Conservation (phyloP, 2,797 vertebrate species). For the Nasua narica region DNA sequence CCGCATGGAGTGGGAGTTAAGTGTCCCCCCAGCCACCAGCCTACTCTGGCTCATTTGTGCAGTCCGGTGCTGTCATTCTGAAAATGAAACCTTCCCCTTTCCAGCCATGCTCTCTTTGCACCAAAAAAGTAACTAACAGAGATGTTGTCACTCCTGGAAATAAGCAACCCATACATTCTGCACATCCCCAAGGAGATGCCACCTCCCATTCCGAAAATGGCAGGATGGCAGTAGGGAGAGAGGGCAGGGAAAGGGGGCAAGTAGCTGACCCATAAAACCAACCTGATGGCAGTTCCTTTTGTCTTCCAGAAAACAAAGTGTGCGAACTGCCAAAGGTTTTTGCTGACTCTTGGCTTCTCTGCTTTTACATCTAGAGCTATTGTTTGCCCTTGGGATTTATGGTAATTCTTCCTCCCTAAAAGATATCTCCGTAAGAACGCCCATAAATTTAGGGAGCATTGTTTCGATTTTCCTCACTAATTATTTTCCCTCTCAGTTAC, state of each 20-base stretch:
- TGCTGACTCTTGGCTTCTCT: conserved; percentile 37
- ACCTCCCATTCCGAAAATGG: fast-evolving
- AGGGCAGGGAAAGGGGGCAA: neutral
- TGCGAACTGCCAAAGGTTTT: neutral
- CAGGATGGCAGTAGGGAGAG: neutral
- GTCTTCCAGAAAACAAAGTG: conserved; percentile 45
- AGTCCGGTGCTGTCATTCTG: neutral
- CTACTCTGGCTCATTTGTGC: neutral
- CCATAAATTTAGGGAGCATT: conserved; percentile 32
- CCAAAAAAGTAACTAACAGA: neutral
- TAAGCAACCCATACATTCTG: fast-evolving
- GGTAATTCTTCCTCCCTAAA: conserved; percentile 41
- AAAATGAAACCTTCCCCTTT: neutral
- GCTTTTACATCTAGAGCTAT: neutral
- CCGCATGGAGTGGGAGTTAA: neutral
- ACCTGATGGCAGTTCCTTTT: neutral
- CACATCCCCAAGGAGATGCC: neutral
- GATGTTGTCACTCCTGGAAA: neutral
- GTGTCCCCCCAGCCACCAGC: neutral
- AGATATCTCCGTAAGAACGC: conserved; percentile 22
- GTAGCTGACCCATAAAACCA: conserved; percentile 20
- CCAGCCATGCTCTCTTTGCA: neutral
- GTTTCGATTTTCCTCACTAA: conserved; percentile 62
- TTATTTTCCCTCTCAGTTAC: conserved; percentile 59
- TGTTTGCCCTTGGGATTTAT: conserved; percentile 52